A percentile compares a stretch with the other conserved stretches of the same genome.
Evolutionary conservation across 2,797 vertebrate genomes (phyloP).

Genomic region (Tachyglossus aculeatus): DNA sequence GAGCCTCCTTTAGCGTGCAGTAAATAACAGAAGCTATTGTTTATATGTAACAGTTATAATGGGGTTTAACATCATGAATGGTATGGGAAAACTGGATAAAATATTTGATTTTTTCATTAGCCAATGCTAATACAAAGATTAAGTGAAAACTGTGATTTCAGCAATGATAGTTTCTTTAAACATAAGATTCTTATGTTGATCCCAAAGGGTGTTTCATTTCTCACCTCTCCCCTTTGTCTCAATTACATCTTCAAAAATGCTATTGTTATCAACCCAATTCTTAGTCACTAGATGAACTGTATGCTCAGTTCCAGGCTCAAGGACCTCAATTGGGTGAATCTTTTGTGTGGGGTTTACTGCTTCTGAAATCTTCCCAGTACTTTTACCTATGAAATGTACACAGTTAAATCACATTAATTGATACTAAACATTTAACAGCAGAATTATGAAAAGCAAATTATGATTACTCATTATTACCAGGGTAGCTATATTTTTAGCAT

Average conservation of each 20-base stretch:
- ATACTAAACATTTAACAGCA: conserved; percentile 8
- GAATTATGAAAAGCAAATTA: conserved; percentile 55
- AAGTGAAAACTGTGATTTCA: neutral
- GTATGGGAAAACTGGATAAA: neutral
- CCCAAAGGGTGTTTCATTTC: conserved; percentile 53
- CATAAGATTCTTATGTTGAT: neutral
- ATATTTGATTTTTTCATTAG: neutral
- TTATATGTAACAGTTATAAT: neutral
- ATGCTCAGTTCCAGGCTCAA: conserved; percentile 84
- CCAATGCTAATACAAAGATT: neutral
- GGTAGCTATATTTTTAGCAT: neutral
- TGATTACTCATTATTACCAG: conserved; percentile 55
- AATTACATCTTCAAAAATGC: conserved; percentile 93
- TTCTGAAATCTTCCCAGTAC: conserved; percentile 83
- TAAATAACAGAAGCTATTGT: conserved; percentile 10
- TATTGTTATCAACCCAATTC: conserved; percentile 88
- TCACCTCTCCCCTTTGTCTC: conserved; percentile 88
- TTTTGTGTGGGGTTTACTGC: conserved; percentile 83
- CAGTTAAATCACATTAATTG: conserved; percentile 63
- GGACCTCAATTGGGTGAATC: conserved; percentile 84
- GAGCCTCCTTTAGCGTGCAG: neutral
- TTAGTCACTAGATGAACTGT: conserved; percentile 88
- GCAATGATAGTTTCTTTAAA: neutral
- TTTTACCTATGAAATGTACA: conserved; percentile 86
- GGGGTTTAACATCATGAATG: neutral